phyloP scores from a whole-genome alignment of 2,888 invertebrate species.

The Lycia hirtaria region DNA sequence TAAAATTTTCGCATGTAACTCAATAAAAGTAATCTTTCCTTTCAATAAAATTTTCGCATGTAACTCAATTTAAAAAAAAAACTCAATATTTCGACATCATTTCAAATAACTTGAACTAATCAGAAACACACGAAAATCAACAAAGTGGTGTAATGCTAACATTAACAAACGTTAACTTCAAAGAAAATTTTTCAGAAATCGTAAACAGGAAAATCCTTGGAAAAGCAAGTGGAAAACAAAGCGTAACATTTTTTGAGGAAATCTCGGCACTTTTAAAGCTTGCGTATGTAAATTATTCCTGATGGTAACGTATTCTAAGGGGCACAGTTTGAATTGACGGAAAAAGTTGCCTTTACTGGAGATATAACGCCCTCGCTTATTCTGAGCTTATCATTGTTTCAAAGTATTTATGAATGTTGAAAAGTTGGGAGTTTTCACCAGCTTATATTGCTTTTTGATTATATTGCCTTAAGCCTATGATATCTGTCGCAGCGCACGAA shows the following conservation, averaged over 20 bases:
- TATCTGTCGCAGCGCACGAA: not conserved
- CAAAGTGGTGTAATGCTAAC: not conserved
- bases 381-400: slow-evolving; percentile 31
- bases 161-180: slow-evolving; percentile 7
- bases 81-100: too few relatives aligned
- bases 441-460: slow-evolving; percentile 22
- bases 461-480: not conserved
- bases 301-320: slow-evolving; percentile 43
- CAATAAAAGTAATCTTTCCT: too few relatives aligned
- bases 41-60: too few relatives aligned
- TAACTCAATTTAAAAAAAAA: too few relatives aligned
- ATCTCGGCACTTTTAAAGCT: slow-evolving; percentile 36
- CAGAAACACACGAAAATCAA: not conserved
- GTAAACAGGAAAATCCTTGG: slow-evolving; percentile 4
- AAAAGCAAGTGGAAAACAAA: slow-evolving; percentile 28
- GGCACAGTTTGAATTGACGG: slow-evolving; percentile 46
- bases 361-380: slow-evolving; percentile 26
- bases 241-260: slow-evolving; percentile 34
- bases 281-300: slow-evolving; percentile 48
- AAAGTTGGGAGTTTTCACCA: slow-evolving; percentile 14
- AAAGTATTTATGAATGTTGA: slow-evolving; percentile 29
- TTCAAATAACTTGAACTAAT: not conserved
- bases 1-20: too few relatives aligned
- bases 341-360: slow-evolving; percentile 32
- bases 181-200: slow-evolving; percentile 6